These are phyloP conservation scores for Gorsachius goisagi DNA, from an alignment of 2,113 vertebrate species.

Conservation along the genomic window DNA sequence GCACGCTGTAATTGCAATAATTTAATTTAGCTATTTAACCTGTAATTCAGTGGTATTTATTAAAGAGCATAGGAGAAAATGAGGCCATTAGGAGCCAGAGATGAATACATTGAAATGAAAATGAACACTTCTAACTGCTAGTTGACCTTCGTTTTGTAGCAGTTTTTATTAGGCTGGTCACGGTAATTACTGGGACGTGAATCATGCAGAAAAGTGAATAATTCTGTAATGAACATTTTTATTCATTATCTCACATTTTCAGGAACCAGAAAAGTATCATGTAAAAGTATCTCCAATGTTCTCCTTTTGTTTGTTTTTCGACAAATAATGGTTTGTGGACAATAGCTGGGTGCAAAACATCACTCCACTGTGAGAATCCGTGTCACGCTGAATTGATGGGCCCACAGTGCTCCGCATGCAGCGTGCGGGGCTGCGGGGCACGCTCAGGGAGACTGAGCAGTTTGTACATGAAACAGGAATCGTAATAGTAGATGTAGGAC, in stretches of 20 bases:
- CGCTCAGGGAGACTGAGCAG: not conserved
- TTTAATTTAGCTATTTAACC: conserved; percentile 99
- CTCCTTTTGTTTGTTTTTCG: conserved; percentile 73
- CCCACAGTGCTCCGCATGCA: not conserved
- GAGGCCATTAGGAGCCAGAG: conserved; percentile 96
- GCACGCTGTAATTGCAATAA: conserved; percentile 93
- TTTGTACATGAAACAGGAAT: not conserved
- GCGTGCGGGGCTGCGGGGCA: not conserved
- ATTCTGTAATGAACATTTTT: conserved; percentile 95
- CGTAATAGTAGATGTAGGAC: not conserved
- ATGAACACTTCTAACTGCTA: conserved; percentile 98
- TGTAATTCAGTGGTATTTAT: conserved; percentile 99
- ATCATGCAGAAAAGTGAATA: conserved; percentile 93
- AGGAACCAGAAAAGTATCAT: conserved; percentile 67
- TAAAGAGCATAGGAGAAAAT: conserved; percentile 97
- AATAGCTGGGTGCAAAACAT: not conserved
- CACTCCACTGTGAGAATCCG: not conserved
- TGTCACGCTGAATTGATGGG: not conserved
- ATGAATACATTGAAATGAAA: conserved; percentile 99
- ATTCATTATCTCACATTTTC: conserved; percentile 87
- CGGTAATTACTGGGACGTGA: conserved; percentile 96
- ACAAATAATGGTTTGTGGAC: conserved; percentile 73
- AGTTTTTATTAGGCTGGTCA: conserved; percentile 92
- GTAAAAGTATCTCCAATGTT: conserved; percentile 19
- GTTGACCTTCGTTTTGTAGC: conserved; percentile 99